These are phyloP conservation scores for Peribatodes rhomboidaria DNA, from an alignment of 2,888 invertebrate species.

Conservation along the genomic window DNA sequence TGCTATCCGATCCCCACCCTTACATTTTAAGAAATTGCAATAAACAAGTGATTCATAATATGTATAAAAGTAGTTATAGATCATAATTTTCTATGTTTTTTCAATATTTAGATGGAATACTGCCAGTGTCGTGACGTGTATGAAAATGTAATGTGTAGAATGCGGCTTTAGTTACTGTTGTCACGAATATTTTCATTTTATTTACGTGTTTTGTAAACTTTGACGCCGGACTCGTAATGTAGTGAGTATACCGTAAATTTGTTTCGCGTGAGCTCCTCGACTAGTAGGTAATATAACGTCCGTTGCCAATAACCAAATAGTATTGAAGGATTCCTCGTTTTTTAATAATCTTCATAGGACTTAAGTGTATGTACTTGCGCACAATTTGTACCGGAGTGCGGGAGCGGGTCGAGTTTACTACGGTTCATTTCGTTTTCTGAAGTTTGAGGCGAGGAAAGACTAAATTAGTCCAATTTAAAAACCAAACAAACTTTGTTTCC, in stretches of 20 bases:
- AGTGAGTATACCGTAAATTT: conserved; percentile 57
- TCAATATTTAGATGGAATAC: conserved; percentile 82
- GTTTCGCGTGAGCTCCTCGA: conserved; percentile 64
- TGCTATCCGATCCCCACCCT: conserved; percentile 59
- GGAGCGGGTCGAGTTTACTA: neutral
- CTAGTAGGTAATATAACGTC: conserved; percentile 64
- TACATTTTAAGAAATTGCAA: conserved; percentile 79
- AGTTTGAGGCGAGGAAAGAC: neutral
- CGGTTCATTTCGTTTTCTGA: conserved; percentile 5
- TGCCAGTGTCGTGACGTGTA: conserved; percentile 68
- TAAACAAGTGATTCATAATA: conserved; percentile 76
- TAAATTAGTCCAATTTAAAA: neutral
- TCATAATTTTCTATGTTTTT: conserved; percentile 81
- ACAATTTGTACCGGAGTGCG: conserved; percentile 57
- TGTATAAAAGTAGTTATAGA: conserved; percentile 81
- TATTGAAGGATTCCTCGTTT: conserved; percentile 78
- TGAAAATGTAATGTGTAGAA: conserved; percentile 47
- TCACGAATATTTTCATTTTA: conserved; percentile 46
- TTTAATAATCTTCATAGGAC: conserved; percentile 75
- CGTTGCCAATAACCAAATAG: conserved; percentile 82
- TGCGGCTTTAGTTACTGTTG: conserved; percentile 38
- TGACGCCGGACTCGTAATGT: conserved; percentile 44
- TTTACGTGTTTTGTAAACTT: conserved; percentile 32
- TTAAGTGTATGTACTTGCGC: conserved; percentile 80
- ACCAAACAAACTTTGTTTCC: neutral